phyloP scores from a whole-genome alignment of 2,113 vertebrate genomes.

The Chelonoidis abingdonii region DNA sequence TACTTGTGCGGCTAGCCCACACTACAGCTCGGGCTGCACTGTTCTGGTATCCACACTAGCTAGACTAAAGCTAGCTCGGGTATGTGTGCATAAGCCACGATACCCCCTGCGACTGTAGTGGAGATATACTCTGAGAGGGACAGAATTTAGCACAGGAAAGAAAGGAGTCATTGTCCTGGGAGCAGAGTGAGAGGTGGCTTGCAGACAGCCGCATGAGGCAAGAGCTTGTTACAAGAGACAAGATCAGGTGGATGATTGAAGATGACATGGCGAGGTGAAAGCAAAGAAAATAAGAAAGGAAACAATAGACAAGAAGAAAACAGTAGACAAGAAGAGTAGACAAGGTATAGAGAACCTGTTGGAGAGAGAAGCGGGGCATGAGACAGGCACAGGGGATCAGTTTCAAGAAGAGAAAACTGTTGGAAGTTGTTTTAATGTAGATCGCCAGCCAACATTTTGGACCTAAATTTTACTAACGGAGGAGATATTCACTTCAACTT shows the following conservation, averaged over 20 bases:
- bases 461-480: background rate
- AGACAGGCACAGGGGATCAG: background rate
- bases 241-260: background rate
- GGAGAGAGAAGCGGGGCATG: background rate
- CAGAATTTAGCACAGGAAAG: background rate
- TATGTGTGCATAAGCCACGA: too few species aligned
- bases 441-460: background rate
- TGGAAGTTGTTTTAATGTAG: background rate
- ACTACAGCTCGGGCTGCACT: too few species aligned
- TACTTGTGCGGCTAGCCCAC: too few species aligned
- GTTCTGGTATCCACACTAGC: too few species aligned
- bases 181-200: background rate
- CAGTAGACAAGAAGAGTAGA: background rate
- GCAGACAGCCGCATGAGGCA: background rate
- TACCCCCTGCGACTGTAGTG: too few species aligned
- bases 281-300: background rate
- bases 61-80: too few species aligned
- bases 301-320: background rate
- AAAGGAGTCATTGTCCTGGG: background rate
- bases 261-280: background rate
- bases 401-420: background rate
- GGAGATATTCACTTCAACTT: background rate
- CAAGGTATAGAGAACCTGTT: background rate
- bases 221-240: background rate
- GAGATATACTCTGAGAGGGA: background rate